Evolutionary conservation across 2,113 vertebrate genomes (phyloP), one percentile per base, ranked within the genome.

Genomic region (Perca flavescens): DNA sequence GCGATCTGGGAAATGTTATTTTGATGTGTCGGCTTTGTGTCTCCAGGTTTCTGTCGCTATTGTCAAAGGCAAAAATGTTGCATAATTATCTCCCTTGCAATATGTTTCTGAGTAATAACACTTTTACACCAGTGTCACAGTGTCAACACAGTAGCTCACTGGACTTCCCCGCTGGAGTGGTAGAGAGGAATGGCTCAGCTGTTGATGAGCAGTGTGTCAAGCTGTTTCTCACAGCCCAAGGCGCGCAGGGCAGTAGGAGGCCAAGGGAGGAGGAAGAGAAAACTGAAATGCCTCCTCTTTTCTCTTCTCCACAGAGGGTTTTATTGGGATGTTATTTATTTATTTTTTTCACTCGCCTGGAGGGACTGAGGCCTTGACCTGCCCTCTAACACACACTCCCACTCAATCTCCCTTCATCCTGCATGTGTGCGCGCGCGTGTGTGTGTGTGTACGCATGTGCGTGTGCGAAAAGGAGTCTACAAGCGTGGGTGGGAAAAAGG

Each of bases 331-430:
- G 43, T 13, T 52, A 10, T 67, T 34, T 72, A 63, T 70, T 79
- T 19, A 61, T 63, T 78, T 80, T 86, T 82, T 49, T 63, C 73
- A 22, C 74, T 84, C 0, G 91, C 92, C 90, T 82, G 79, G 65
- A 86, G 91, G 79, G 62, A 64, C 28, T 2, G 21, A 84, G 77
- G 86, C 87, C 92, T 81, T 56, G 67, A 81, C 73, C 83, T 89
- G 82, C 84, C 91, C 89, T 91, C 74, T 74, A 71, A 83, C 91
- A 78, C 80, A 71, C 69, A 79, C 90, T 79, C 91, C 90, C 89
- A 89, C 90, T 82, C 91, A 74, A 25, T 58, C 77, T 85, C 36
- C 89, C 83, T 74, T 84, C 85, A 83, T 75, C 80, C 80, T 52
- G 53, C 74, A 10, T 31, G 67, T 74, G 16, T 71, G 13, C 57